phyloP scores from a whole-genome alignment of 2,797 vertebrate genomes.

The Silurus lanzhouensis region DNA sequence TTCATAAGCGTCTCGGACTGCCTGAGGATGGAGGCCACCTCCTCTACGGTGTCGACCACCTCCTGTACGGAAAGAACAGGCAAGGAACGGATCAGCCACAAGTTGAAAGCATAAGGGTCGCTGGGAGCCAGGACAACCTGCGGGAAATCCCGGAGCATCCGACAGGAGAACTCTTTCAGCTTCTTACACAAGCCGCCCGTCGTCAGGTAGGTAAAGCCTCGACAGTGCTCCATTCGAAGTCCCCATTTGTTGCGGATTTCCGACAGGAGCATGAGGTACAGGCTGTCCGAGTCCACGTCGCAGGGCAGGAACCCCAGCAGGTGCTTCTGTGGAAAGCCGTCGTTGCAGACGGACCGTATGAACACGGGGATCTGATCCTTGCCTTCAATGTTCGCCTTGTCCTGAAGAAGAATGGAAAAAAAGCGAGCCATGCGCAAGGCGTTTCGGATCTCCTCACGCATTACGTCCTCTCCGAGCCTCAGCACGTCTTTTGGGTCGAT shows the following conservation, averaged over 20 bases:
- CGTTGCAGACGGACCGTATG: conserved; percentile 87
- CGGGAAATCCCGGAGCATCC: conserved; percentile 90
- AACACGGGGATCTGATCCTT: conserved; percentile 89
- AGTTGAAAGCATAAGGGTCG: conserved; percentile 93
- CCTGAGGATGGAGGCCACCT: conserved; percentile 83
- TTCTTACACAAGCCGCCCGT: conserved; percentile 89
- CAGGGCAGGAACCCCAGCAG: conserved; percentile 91
- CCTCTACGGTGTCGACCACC: conserved; percentile 85
- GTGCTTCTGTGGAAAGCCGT: conserved; percentile 90
- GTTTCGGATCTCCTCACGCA: conserved; percentile 89
- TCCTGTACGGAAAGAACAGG: conserved; percentile 85
- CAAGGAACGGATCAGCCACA: conserved; percentile 93
- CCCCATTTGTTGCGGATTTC: conserved; percentile 92
- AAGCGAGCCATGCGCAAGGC: conserved; percentile 82
- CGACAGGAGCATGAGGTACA: conserved; percentile 85
- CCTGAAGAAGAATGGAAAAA: conserved; percentile 92
- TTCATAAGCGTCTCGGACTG: conserved; percentile 80
- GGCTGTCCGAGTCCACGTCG: conserved; percentile 80
- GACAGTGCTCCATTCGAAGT: conserved; percentile 93
- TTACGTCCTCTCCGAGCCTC: conserved; percentile 86
- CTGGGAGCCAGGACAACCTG: conserved; percentile 89
- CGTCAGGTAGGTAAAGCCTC: conserved; percentile 88
- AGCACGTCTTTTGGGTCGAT: conserved; percentile 91
- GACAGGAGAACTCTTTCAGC: conserved; percentile 88
- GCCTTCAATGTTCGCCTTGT: conserved; percentile 84